Base-by-base conservation (phyloP, 2,888 invertebrate species). In the Dasypolia templi region DNA sequence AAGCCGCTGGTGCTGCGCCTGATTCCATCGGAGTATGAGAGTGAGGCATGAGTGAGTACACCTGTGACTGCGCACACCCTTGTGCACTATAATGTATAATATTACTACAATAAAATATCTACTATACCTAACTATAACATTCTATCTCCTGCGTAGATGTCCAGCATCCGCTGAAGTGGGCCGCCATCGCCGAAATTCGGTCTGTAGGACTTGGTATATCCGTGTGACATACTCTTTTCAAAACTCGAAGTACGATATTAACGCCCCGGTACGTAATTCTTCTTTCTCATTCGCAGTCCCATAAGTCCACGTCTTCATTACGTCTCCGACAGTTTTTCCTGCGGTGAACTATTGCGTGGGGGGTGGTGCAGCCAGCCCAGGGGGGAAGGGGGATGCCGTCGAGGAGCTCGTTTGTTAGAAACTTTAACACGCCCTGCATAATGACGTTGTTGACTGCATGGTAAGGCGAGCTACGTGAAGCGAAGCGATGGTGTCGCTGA, bases 371-470 rank as follows among this genome's bases (percentile, higher is more conserved):
- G 44, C 7, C 29, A 62, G 35, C 46, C 46, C 46, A 17, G 29
- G n/a, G 39, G 46, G 19, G 35, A n/a, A 26, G 35, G 68, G 44
- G 44, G 67, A 59, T 44, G 77, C 44, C 58, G 73, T 67, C 73
- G 73, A 69, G 75, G 79, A 44, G 69, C 73, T 81, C 82, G 77
- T 82, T 82, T 83, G 83, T 82, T 82, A 74, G 73, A 74, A 83
- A 82, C 72, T 82, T 82, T 76, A 82, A 76, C 80, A 72, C 72
- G 80, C 71, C 64, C 73, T 80, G 81, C 83, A 82, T 82, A 82
- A 82, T 83, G 82, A 77, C 73, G 69, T 35, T 19, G 68, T 49
- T 4, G 44, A 42, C 56, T 55, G 66, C 59, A 26, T 7, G 3
- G 72, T 3, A 46, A 0, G 0, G 44, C 12, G 19, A 14, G 75